These are phyloP conservation scores for Dendrolimus houi DNA, from an alignment of 2,888 invertebrate genomes.

Conservation along the genomic window DNA sequence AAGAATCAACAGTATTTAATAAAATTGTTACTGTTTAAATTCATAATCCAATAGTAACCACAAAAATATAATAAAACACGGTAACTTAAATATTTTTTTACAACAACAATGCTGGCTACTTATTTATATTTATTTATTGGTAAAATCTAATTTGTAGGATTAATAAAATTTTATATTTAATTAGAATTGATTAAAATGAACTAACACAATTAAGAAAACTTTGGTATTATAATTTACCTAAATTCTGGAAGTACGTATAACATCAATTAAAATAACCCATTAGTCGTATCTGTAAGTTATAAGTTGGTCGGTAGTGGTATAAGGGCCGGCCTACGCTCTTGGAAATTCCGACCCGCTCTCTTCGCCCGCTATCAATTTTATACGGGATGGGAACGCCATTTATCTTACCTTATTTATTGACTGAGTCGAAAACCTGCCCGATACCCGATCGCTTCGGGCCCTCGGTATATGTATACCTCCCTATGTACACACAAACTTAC, in stretches of 20 bases:
- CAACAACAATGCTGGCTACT: too few relatives aligned
- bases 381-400: constrained; percentile 69
- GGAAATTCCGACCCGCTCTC: constrained; percentile 50
- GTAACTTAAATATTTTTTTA: too few relatives aligned
- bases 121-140: too few relatives aligned
- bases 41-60: too few relatives aligned
- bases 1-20: too few relatives aligned
- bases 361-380: constrained; percentile 71
- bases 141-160: too few relatives aligned
- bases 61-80: too few relatives aligned
- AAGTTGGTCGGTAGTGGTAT: constrained; percentile 30
- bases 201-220: too few relatives aligned
- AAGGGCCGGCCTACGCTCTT: constrained; percentile 44
- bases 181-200: too few relatives aligned
- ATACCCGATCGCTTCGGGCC: constrained; percentile 47
- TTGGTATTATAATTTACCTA: constrained; percentile 9
- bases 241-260: constrained; percentile 10
- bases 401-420: constrained; percentile 74
- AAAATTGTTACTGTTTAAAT: too few relatives aligned
- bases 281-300: constrained; percentile 39
- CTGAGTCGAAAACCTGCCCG: constrained; percentile 67
- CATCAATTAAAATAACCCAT: constrained; percentile 40
- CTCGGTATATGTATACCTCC: constrained; percentile 38
- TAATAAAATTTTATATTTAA: too few relatives aligned
- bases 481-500: constrained; percentile 36